Conservation (phyloP, 2,888 invertebrate genomes). For the Electrophaes corylata region DNA sequence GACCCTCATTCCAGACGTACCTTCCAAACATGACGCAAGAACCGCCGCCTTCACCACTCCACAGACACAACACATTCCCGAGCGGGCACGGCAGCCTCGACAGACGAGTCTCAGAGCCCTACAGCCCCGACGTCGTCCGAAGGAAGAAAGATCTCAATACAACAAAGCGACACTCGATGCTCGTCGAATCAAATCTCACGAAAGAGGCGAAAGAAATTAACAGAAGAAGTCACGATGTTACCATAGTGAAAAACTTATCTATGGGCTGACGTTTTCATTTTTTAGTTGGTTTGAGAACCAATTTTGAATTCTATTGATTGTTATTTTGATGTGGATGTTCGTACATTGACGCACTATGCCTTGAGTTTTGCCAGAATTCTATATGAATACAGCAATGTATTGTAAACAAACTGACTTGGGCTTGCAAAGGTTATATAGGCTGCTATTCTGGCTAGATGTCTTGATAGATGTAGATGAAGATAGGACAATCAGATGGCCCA, state of each 20-base stretch:
- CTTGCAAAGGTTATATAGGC: neutral
- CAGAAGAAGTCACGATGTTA: constrained; percentile 71
- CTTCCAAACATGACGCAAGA: constrained; percentile 66
- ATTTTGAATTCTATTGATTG: constrained; percentile 15
- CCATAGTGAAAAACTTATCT: constrained; percentile 72
- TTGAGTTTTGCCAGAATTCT: constrained; percentile 4
- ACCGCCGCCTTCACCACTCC: constrained; percentile 54
- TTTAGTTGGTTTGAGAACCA: neutral
- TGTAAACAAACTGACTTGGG: neutral
- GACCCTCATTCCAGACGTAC: constrained; percentile 81
- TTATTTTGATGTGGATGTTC: constrained; percentile 22
- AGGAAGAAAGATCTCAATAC: constrained; percentile 71
- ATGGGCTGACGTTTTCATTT: constrained; percentile 71
- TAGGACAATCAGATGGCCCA: no score
- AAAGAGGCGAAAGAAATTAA: constrained; percentile 72
- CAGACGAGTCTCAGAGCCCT: constrained; percentile 73
- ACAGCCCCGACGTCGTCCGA: constrained; percentile 70
- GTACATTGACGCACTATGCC: constrained; percentile 27
- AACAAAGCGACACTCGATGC: constrained; percentile 75
- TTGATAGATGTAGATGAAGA: no score
- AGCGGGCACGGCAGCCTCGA: constrained; percentile 54
- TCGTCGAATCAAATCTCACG: constrained; percentile 69
- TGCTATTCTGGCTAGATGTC: no score
- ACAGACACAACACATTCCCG: constrained; percentile 64
- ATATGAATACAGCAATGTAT: neutral